Evolutionary conservation across 2,888 invertebrate species (phyloP).

Genomic region (Tinea semifulvella): DNA sequence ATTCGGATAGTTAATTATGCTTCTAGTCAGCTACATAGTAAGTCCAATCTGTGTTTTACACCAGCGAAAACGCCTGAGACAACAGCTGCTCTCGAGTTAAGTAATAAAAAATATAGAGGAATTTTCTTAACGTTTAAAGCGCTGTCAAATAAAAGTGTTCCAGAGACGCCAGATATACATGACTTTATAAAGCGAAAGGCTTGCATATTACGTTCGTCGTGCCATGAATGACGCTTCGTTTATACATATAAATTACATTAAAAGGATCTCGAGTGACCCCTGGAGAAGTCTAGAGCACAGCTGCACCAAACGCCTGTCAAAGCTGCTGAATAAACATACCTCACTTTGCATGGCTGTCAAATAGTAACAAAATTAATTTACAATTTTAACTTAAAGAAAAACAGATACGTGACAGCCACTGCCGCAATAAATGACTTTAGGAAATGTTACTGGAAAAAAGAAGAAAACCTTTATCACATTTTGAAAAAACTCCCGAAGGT

Average conservation of each 20-base stretch:
- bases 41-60: too few species aligned
- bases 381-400: constrained; percentile 3
- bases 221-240: constrained; percentile 1
- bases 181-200: background rate
- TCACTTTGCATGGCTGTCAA: background rate
- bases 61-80: too few species aligned
- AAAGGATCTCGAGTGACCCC: background rate
- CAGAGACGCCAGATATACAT: background rate
- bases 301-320: constrained; percentile 5
- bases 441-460: constrained; percentile 10
- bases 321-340: background rate
- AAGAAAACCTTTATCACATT: constrained; percentile 1
- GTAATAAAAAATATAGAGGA: too few species aligned
- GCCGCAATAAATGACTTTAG: constrained; percentile 7
- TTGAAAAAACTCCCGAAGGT: constrained; percentile 2
- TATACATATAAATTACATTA: constrained; percentile 7
- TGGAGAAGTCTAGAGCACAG: background rate
- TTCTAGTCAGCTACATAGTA: too few species aligned
- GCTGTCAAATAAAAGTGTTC: too few species aligned
- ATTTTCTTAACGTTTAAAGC: too few species aligned
- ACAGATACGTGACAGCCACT: background rate
- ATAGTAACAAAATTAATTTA: background rate
- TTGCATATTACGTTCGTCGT: background rate
- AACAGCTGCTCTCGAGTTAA: too few species aligned
- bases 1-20: too few species aligned